Conservation (phyloP, 2,797 vertebrate genomes). For the Xiphophorus birchmanni region DNA sequence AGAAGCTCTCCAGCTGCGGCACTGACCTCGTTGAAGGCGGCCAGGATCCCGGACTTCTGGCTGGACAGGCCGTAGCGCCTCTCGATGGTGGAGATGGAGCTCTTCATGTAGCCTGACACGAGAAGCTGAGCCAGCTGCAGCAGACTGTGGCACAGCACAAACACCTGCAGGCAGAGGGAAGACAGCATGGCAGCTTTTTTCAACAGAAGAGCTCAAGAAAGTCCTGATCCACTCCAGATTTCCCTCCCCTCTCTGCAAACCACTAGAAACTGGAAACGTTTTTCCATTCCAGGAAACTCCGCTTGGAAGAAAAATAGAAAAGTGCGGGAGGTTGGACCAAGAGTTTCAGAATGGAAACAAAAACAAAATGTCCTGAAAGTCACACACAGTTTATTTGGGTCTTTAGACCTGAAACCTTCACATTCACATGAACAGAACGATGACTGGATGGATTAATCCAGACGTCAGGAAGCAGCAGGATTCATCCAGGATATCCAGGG, state of each 20-base stretch:
- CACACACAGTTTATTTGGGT: neutral
- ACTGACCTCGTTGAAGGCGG: conserved; percentile 92
- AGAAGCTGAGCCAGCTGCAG: conserved; percentile 91
- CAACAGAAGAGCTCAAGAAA: neutral
- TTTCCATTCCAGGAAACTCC: neutral
- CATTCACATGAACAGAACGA: neutral
- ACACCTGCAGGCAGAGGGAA: conserved; percentile 81
- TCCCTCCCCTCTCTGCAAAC: neutral
- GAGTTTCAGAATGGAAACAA: neutral
- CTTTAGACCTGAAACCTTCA: neutral
- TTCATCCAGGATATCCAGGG: neutral
- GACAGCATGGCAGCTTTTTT: neutral
- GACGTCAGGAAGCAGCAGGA: neutral
- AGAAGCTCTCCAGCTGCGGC: neutral
- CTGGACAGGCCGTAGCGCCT: conserved; percentile 93
- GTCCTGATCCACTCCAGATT: neutral
- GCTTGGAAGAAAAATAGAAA: conserved; percentile 1
- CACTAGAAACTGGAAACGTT: neutral
- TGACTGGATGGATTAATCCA: neutral
- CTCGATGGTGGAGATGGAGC: conserved; percentile 94
- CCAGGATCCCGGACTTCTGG: conserved; percentile 88
- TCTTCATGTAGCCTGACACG: conserved; percentile 93
- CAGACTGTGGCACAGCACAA: conserved; percentile 90
- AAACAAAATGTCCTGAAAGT: neutral
- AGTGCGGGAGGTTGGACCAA: neutral